phyloP scores from a whole-genome alignment of 2,113 vertebrate genomes.

The Stigmatopora argus region DNA sequence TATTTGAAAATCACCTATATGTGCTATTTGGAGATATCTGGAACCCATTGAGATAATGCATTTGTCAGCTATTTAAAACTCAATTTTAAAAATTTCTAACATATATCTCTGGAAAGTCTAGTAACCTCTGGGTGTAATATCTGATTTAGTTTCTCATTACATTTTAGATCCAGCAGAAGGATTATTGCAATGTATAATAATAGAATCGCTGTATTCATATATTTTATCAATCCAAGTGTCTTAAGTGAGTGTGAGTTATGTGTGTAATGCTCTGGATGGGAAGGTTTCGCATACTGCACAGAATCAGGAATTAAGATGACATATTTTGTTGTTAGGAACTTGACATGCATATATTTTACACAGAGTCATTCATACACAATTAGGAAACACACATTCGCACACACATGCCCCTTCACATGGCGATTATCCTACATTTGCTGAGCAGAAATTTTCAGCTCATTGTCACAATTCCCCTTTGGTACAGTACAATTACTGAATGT shows the following conservation, averaged over 20 bases:
- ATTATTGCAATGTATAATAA: not conserved
- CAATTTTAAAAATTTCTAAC: not conserved
- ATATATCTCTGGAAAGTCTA: not conserved
- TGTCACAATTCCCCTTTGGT: slow-evolving; percentile 42
- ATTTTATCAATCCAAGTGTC: not conserved
- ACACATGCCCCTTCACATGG: slow-evolving; percentile 11
- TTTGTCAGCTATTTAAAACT: not conserved
- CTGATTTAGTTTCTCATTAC: not conserved
- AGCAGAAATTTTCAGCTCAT: slow-evolving; percentile 51
- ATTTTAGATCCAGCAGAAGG: not conserved
- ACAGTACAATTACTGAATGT: slow-evolving; percentile 58
- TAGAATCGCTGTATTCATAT: not conserved
- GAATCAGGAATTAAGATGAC: slow-evolving; percentile 52
- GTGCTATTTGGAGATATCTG: not conserved
- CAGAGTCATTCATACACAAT: not conserved
- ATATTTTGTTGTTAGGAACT: slow-evolving; percentile 33
- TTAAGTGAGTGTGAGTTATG: not conserved
- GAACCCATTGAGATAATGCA: not conserved
- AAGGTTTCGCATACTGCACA: slow-evolving; percentile 65
- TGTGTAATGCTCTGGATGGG: slow-evolving; percentile 26
- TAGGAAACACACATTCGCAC: slow-evolving; percentile 20
- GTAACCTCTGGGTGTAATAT: not conserved
- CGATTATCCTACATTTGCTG: slow-evolving; percentile 55
- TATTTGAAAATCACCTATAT: too few relatives aligned
- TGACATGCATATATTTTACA: slow-evolving; percentile 7